Percentiles rank a stretch among this genome's conserved stretches.
phyloP scores from a whole-genome alignment of 2,888 invertebrate genomes.

The Phrixothrix hirtus region DNA sequence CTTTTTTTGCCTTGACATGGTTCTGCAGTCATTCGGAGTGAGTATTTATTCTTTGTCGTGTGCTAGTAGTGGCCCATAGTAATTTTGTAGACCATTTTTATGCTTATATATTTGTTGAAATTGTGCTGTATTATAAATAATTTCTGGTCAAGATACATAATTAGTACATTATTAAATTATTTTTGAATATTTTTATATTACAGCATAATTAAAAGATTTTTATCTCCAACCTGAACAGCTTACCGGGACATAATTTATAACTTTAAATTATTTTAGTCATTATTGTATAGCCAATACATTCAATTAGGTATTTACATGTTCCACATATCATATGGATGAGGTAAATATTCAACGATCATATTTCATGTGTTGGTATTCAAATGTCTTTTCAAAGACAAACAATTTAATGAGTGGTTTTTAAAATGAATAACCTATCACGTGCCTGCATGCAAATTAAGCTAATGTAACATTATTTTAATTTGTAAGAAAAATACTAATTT shows the following conservation, averaged over 20 bases:
- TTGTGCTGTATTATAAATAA: conserved; percentile 22
- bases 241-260: conserved; percentile 31
- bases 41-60: conserved; percentile 68
- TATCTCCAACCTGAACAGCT: conserved; percentile 33
- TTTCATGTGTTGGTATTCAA: conserved; percentile 73
- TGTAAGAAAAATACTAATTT: conserved; percentile 25
- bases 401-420: conserved; percentile 42
- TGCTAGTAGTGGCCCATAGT: conserved; percentile 47
- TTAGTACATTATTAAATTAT: no score
- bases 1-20: conserved; percentile 72
- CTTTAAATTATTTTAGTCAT: conserved; percentile 18
- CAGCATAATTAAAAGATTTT: conserved; percentile 26
- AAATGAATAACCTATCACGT: conserved; percentile 49
- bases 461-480: conserved; percentile 17
- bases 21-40: conserved; percentile 71
- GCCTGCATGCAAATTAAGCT: conserved; percentile 50
- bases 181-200: conserved; percentile 10
- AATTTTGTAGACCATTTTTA: conserved; percentile 32
- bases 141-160: no score
- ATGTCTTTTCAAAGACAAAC: conserved; percentile 55
- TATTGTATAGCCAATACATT: conserved; percentile 11
- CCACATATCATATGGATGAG: conserved; percentile 46
- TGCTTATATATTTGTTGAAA: conserved; percentile 34
- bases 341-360: conserved; percentile 53
- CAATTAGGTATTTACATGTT: conserved; percentile 39